Base-by-base conservation (phyloP, 2,888 invertebrate species). In the Melinaea menophilus region DNA sequence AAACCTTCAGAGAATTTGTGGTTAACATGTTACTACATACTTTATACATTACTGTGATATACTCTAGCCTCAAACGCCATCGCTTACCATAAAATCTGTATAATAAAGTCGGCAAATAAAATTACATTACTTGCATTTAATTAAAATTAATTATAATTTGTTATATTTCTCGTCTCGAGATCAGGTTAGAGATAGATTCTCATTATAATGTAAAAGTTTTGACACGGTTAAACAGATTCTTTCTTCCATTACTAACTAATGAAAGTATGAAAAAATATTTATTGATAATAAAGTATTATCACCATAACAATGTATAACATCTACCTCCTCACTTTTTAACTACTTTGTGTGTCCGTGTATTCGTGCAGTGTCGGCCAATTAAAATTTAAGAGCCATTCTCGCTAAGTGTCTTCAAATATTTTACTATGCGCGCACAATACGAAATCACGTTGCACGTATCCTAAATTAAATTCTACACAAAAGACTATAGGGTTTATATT, bases 361-460 rank as follows among this genome's bases (percentile, higher is more conserved):
- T 65, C 61, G 46, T 57, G 62, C 58, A 63, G 66, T 84, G 84
- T 83, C 84, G 81, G 84, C 82, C 82, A 87, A 86, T 87, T 86
- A 85, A 78, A 75, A 76, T 76, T 79, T 78, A 73, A 71, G 72
- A 72, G 72, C 65, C 70, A 72, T 72, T 71, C 71, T 64, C 66
- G 66, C 59, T 67, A 67, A 60, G 71, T 67, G 62, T 70, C 66
- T 71, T 69, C 68, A 72, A 72, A 72, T 72, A 73, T 71, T 72
- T 66, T 69, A 65, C 62, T 61, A 65, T 63, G 66, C 72, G 61
- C 61, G 61, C 62, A 68, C 63, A 68, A 65, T 70, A 63, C 58
- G 61, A 63, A 61, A 63, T 37, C 58, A 51, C 31, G 45, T 22
- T 31, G 4, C 5, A 5, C 46, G 7, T 59, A 33, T 58, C 64